A percentile compares a stretch with the other conserved stretches of the same genome.
Evolutionary conservation across 2,888 invertebrate species (phyloP).

Genomic region (Brassicogethes aeneus): DNA sequence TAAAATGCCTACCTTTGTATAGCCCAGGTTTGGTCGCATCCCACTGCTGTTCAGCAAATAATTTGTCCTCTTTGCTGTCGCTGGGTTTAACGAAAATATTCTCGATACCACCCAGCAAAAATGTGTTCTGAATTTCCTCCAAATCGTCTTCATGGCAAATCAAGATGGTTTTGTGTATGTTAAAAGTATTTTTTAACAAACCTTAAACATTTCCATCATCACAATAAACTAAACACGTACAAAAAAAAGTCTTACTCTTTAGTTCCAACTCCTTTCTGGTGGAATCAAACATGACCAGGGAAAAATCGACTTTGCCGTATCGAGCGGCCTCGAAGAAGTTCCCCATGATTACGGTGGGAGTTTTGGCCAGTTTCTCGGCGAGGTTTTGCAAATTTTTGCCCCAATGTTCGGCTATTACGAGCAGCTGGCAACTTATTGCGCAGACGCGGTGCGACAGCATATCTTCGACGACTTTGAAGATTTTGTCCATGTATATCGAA

Average conservation of each 20-base stretch:
- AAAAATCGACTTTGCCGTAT: slow-evolving; percentile 51
- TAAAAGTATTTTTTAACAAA: slow-evolving; percentile 42
- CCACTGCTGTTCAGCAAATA: slow-evolving; percentile 23
- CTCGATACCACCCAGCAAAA: slow-evolving; percentile 23
- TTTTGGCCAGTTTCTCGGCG: slow-evolving; percentile 45
- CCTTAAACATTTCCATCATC: slow-evolving; percentile 34
- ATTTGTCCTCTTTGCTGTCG: slow-evolving; percentile 18
- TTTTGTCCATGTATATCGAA: slow-evolving; percentile 39
- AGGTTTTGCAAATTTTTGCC: slow-evolving; percentile 49
- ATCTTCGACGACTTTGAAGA: slow-evolving; percentile 40
- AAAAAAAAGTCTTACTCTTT: slow-evolving; percentile 34
- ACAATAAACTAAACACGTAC: too few relatives aligned
- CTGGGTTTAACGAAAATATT: slow-evolving; percentile 24
- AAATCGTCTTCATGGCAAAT: slow-evolving; percentile 58
- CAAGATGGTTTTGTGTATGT: slow-evolving; percentile 45
- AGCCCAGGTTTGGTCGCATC: slow-evolving; percentile 38
- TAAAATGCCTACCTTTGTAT: slow-evolving; percentile 17
- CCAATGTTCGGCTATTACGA: slow-evolving; percentile 57
- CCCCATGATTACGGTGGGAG: slow-evolving; percentile 57
- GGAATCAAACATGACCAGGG: slow-evolving; percentile 36
- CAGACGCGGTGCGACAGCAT: slow-evolving; percentile 40
- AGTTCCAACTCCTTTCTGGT: slow-evolving; percentile 31
- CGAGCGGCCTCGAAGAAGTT: slow-evolving; percentile 67
- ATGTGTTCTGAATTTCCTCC: slow-evolving; percentile 25
- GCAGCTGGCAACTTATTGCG: slow-evolving; percentile 47